Evolutionary conservation across 92 coral and sea anemone genomes (phyloP).

Genomic region (Epizoanthus illoricatus): DNA sequence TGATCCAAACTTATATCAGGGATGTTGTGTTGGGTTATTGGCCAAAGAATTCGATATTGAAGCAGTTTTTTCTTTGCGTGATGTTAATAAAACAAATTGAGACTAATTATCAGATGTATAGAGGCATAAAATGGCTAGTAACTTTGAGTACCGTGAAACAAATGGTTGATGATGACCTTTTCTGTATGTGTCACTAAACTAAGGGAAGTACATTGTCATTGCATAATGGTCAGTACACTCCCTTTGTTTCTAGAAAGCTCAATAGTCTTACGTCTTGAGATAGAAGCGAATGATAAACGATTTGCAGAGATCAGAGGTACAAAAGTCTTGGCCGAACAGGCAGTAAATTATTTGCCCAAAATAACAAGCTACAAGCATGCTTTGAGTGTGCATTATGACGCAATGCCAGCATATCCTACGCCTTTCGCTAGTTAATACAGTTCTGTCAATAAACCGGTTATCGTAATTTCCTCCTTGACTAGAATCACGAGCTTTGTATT

Average conservation of each 20-base stretch:
- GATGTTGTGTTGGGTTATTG: not conserved
- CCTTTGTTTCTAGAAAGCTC: not conserved
- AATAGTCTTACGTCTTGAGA: not conserved
- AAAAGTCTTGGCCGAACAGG: not conserved
- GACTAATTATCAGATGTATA: conserved; percentile 24
- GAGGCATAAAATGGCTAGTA: conserved; percentile 10
- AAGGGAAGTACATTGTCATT: not conserved
- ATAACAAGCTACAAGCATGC: not conserved
- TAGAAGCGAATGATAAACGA: not conserved
- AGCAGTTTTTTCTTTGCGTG: conserved; percentile 24
- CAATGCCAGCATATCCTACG: not conserved
- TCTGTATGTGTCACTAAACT: conserved; percentile 32
- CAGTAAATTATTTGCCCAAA: not conserved
- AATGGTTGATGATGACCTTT: conserved; percentile 33
- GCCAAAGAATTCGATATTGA: not conserved
- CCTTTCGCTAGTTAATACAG: not conserved
- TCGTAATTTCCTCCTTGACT: not conserved
- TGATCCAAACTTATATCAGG: not conserved
- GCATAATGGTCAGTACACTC: not conserved
- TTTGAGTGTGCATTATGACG: not conserved
- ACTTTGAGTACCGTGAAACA: conserved; percentile 28
- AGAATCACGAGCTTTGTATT: not conserved
- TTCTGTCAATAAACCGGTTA: not conserved
- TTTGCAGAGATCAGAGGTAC: not conserved
- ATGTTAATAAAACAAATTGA: conserved; percentile 27